A percentile compares a stretch with the other conserved stretches of the same genome.
These are phyloP conservation scores for Petrolisthes cinctipes DNA, from an alignment of 2,888 invertebrate species.

Conservation along the genomic window DNA sequence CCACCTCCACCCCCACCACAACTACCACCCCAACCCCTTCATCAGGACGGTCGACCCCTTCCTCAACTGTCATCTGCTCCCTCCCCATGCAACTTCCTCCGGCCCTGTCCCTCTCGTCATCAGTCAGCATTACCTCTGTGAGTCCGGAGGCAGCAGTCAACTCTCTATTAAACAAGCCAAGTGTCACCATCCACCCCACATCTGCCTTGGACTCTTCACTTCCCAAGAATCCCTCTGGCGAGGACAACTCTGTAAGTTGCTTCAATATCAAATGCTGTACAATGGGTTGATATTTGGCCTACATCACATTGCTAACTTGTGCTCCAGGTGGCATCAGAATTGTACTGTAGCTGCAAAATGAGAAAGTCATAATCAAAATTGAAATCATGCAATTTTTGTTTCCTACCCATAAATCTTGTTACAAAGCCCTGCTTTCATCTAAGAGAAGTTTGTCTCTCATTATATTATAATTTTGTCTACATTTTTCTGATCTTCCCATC, in stretches of 20 bases:
- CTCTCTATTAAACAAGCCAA: constrained; percentile 46
- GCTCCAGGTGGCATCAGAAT: too few species aligned
- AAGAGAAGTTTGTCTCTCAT: too few species aligned
- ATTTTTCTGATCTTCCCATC: neutral
- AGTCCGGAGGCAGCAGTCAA: constrained; percentile 49
- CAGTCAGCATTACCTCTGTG: constrained; percentile 58
- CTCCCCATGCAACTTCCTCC: constrained; percentile 40
- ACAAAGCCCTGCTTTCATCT: too few species aligned
- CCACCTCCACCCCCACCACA: constrained; percentile 24
- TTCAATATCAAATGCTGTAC: too few species aligned
- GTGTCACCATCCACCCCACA: constrained; percentile 57
- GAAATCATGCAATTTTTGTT: too few species aligned
- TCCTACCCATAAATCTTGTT: too few species aligned
- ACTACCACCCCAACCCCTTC: constrained; percentile 16
- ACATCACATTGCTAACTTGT: too few species aligned
- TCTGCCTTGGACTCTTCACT: constrained; percentile 29
- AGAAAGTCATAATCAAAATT: too few species aligned
- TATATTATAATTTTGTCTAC: too few species aligned
- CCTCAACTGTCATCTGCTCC: constrained; percentile 10
- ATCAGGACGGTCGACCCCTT: neutral
- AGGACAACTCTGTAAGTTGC: constrained; percentile 44
- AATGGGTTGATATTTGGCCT: too few species aligned
- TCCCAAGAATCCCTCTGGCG: constrained; percentile 6
- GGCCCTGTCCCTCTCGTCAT: constrained; percentile 53
- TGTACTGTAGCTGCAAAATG: too few species aligned